Base-by-base conservation (phyloP, 2,797 vertebrate species). In the Microchirus variegatus region DNA sequence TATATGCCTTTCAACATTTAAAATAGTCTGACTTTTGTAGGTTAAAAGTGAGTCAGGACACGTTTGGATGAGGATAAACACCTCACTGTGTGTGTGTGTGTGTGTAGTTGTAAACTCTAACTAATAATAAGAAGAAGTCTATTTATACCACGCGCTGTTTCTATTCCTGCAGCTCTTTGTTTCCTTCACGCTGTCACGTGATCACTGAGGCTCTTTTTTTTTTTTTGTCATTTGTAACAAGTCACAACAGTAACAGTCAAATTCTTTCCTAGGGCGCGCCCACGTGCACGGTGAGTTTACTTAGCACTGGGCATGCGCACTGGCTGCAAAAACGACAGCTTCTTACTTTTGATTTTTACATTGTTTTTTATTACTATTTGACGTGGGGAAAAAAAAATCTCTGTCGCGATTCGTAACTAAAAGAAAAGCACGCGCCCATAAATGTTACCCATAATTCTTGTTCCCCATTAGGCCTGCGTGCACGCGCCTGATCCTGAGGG, bases 181-280 rank as follows among this genome's bases (percentile, higher is more conserved):
- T 14, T 41, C 22, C 22, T 41, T 14, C 13, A 42, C 41, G 12
- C 13, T 15, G 41, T 42, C 41, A 42, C 43, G 16, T n/a, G 9
- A 22, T 56, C 2, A 26, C 52, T 51, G 55, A 12, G 22, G 17
- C 36, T 44, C 43, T 13, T 64, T 17, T 14, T 65, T 38, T 64
- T 43, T 13, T 12, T 67, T 74, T 61, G 49, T 38, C 19, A 38
- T 63, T 63, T 56, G 40, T 11, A 70, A 84, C 86, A 85, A 84
- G 81, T 82, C 76, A 63, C 65, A 73, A 80, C 78, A 78, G 63
- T 56, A 53, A 62, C 74, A 75, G 11, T 16, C 40, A 43, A 67
- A 85, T 85, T 82, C 75, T 85, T 85, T 75, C 56, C 18, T 56
- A 46, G 77, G 78, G 83, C 63, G 78, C 66, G 80, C 56, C 77